Evolutionary conservation across 2,888 invertebrate genomes (phyloP).

Genomic region (Furcula furcula): DNA sequence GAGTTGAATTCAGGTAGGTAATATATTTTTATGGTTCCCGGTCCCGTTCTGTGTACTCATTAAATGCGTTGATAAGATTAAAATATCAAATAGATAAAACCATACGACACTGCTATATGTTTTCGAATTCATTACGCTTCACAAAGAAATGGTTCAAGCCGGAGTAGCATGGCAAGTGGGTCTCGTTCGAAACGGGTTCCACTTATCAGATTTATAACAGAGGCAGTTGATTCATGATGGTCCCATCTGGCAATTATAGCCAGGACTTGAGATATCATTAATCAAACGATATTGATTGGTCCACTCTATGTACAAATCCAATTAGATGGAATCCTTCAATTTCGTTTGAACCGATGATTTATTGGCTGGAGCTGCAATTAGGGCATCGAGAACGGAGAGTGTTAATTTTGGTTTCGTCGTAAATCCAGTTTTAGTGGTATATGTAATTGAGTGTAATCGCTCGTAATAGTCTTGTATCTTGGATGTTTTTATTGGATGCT

Average conservation of each 20-base stretch:
- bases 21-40: conserved; percentile 42
- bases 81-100: conserved; percentile 45
- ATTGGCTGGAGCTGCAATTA: conserved; percentile 63
- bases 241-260: conserved; percentile 72
- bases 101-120: conserved; percentile 15
- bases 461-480: conserved; percentile 48
- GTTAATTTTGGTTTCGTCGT: conserved; percentile 70
- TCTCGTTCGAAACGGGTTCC: conserved; percentile 56
- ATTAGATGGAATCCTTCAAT: conserved; percentile 73
- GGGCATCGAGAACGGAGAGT: conserved; percentile 53
- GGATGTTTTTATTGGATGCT: conserved; percentile 46
- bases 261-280: conserved; percentile 71
- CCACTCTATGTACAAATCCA: conserved; percentile 71
- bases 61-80: conserved; percentile 52
- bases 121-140: conserved; percentile 24
- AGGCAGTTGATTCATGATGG: conserved; percentile 73
- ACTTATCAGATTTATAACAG: conserved; percentile 74
- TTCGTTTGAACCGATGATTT: conserved; percentile 72
- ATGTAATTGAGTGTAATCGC: conserved; percentile 62
- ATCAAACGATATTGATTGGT: conserved; percentile 78
- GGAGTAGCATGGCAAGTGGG: conserved; percentile 42
- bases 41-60: conserved; percentile 38
- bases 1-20: conserved; percentile 36
- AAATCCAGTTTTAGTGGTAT: conserved; percentile 62
- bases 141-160: conserved; percentile 28